Base-by-base conservation (phyloP, 2,113 vertebrate genomes). In the Thinocorus orbignyianus region DNA sequence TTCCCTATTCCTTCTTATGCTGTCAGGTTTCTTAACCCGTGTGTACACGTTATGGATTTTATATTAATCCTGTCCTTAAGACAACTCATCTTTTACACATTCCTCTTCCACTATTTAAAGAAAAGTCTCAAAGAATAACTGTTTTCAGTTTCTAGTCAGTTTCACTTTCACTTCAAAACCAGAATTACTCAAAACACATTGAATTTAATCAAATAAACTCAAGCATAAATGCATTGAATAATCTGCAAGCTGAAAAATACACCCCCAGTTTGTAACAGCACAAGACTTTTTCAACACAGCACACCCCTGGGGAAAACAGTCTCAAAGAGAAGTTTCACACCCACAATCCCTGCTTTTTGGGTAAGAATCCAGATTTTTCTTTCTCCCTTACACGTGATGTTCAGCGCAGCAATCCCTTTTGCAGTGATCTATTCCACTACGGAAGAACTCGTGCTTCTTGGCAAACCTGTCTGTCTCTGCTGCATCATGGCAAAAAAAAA, bases 161-260 rank as follows among this genome's bases (percentile, higher is more conserved):
- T 97, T 95, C 96, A 96, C 95, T 96, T 96, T 93, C 91, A 89
- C 57, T 68, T 79, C 51, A 89, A 86, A 81, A 39, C 1, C 16
- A 46, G n/a, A 41, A 33, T 68, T 26, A 62, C 42, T 82, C 13
- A 30, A 61, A 61, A 44, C 20, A 83, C 35, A 18, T 1, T 22
- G 13, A 54, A 91, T 68, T 78, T 58, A 16, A 44, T 26, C 15
- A 51, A 90, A n/a, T 20, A 35, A 65, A 73, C 14, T 84, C n/a
- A 11, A 3, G 51, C 55, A 26, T 28, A 44, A 55, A 94, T 58
- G 4, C 28, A 35, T 8, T 1, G 41, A 55, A 37, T 25, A 39
- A 72, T 24, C 20, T 9, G 23, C 35, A 55, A 91, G 81, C 83
- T 93, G 86, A 91, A 87, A 74, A 82, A 48, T 6, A 69, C 7